Base-by-base conservation (phyloP, 2,888 invertebrate genomes). In the Zeuzera pyrina region DNA sequence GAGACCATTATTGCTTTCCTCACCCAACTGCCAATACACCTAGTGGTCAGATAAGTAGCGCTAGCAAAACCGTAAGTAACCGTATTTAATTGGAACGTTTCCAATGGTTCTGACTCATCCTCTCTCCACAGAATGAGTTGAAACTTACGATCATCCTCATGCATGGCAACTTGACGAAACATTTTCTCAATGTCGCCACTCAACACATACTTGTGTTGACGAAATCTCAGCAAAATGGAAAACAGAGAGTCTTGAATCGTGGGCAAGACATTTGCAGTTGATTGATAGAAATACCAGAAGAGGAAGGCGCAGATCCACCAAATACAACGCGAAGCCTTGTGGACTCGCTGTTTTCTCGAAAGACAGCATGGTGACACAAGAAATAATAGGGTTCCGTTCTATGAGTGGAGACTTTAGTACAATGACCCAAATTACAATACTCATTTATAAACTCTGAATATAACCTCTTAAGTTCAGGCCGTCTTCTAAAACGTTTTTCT, bases 41-140 rank as follows among this genome's bases (percentile, higher is more conserved):
- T 24, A 5, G 44, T 47, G 15, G 39, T 36, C 13, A 39, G 24
- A 32, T 36, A 39, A 23, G 36, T 36, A 7, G 32, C 32, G 21
- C 42, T 42, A 21, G 41, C 41, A n/a, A 34, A 35, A 0, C 44
- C 44, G 30, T 47, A 47, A 19, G 47, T 43, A 2, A 47, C 22
- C 8, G 43, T 46, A 31, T 43, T 40, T 13, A 47, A 22, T 4
- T 28, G 6, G 29, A 39, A 11, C n/a, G 32, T 34, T 15, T 10
- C 14, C 8, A 42, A 24, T 8, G 38, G 30, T 10, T 22, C 11
- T 4, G 24, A 29, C 26, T 35, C 37, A 23, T 38, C 29, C 12
- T 41, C 39, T 12, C 36, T 7, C 36, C 66, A 69, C 3, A 70
- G 25, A 3, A 73, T 64, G 5, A 50, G 32, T 27, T 65, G 66